A percentile compares a stretch with the other conserved stretches of the same genome.
Evolutionary conservation across 2,888 invertebrate genomes (phyloP).

Genomic region (Xiphydria camelus): DNA sequence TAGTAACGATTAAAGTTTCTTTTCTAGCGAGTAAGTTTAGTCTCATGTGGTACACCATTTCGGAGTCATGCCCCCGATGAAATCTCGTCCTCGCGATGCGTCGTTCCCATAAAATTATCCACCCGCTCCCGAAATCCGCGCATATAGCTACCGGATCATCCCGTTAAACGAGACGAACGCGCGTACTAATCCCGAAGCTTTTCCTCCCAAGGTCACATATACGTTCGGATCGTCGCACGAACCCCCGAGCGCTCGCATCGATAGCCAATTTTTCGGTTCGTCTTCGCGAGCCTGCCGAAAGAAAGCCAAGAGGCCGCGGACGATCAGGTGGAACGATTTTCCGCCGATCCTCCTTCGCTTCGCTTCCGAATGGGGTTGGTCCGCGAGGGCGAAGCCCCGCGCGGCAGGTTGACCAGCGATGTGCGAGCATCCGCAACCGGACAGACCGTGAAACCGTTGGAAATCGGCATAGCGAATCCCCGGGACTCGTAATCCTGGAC

Average conservation of each 20-base stretch:
- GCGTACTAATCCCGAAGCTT: conserved; percentile 30
- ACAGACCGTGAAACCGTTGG: conserved; percentile 33
- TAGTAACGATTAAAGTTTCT: no score
- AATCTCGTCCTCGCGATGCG: no score
- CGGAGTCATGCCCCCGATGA: no score
- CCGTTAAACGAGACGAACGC: conserved; percentile 40
- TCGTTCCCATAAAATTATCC: conserved; percentile 48
- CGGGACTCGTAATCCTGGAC: conserved; percentile 38
- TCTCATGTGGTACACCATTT: no score
- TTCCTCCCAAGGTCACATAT: conserved; percentile 11
- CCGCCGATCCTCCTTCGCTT: no score
- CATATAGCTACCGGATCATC: no score
- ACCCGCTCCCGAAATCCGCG: conserved; percentile 30
- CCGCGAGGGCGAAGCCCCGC: conserved; percentile 2
- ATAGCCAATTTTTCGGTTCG: conserved; percentile 32
- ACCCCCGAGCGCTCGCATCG: conserved; percentile 25
- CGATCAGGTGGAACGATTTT: no score
- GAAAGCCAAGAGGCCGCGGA: conserved; percentile 6
- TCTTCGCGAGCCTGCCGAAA: conserved; percentile 22
- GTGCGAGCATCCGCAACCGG: conserved; percentile 14
- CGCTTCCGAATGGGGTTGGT: no score
- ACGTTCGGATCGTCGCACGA: conserved; percentile 17
- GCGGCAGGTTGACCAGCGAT: conserved; percentile 16
- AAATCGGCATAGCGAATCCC: conserved; percentile 41
- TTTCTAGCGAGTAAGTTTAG: no score